Evolutionary conservation across 1,140 invertebrate species (phyloP), one percentile per base, ranked within the genome.

Genomic region (Diorhabda carinulata): DNA sequence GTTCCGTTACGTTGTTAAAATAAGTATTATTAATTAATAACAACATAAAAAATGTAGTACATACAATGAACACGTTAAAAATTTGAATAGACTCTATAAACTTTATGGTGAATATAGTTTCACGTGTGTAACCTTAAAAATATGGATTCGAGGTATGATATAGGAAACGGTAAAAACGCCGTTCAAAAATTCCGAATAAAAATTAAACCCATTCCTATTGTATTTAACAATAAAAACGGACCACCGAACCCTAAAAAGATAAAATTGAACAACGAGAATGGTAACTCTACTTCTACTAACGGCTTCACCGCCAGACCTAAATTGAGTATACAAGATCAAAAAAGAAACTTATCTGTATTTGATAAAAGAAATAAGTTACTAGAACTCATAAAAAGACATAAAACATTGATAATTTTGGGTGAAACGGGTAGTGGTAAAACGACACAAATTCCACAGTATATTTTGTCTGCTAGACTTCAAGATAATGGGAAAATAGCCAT

Each of bases 351-450:
- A 61, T 85, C 86, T 3, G 82, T 86, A 44, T 85, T 82, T 68
- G 80, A 76, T 56, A 80, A 84, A 45, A 78, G 82, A 45, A 83
- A 85, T 69, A 87, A 86, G 65, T 72, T 89, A 25, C 73, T 89
- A 3, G 81, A 86, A 67, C 81, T 87, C 73, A 85, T 89, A 57
- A 78, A 81, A 9, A 82, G 81, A 60, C 75, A 87, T 71, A 82
- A 83, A 52, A 91, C 89, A 3, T 75, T 92, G 2, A 88, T 97
- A 57, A 82, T 97, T 9, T 90, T 97, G 74, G 94, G 93, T 5
- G 94, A 96, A 82, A 96, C 94, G 2, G 94, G 93, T 3, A 90
- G 91, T 81, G 94, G 93, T 2, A 97, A 96, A 83, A 96, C 93
- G 2, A 97, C 94, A 3, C 94, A 97, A 80, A 92, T 97, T 64